Percentiles rank a stretch among this genome's conserved stretches.
These are phyloP conservation scores for Atherinosoma microstoma DNA, from an alignment of 2,797 vertebrate genomes.

Conservation along the genomic window DNA sequence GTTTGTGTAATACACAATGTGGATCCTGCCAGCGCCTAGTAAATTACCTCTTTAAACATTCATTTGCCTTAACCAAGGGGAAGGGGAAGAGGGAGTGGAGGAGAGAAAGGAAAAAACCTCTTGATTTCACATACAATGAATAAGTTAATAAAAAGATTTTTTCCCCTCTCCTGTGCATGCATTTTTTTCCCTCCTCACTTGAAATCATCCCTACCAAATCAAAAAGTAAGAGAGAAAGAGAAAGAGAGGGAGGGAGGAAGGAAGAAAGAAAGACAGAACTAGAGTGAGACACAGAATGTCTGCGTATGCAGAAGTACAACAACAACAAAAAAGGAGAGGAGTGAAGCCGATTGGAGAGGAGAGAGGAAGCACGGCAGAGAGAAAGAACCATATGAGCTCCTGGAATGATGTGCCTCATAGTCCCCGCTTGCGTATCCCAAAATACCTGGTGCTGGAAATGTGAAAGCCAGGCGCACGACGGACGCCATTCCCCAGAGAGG, in stretches of 20 bases:
- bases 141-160: conserved; percentile 86
- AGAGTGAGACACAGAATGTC: conserved; percentile 77
- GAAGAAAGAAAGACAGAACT: conserved; percentile 68
- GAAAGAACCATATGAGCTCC: conserved; percentile 78
- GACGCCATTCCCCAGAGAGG: conserved; percentile 86
- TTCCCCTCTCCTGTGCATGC: conserved; percentile 70
- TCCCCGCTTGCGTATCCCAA: conserved; percentile 85
- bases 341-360: conserved; percentile 56
- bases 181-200: conserved; percentile 63
- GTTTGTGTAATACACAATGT: conserved; percentile 86
- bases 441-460: conserved; percentile 86
- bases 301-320: conserved; percentile 85
- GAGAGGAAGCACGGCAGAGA: conserved; percentile 53
- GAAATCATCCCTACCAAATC: conserved; percentile 79
- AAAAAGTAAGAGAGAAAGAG: conserved; percentile 74
- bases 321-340: conserved; percentile 78
- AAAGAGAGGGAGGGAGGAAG: conserved; percentile 48
- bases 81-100: conserved; percentile 39
- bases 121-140: conserved; percentile 89
- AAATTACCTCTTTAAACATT: conserved; percentile 90
- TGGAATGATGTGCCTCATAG: conserved; percentile 85
- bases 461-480: conserved; percentile 81
- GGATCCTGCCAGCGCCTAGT: conserved; percentile 83
- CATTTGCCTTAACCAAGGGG: conserved; percentile 86
- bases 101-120: conserved; percentile 64